phyloP scores from a whole-genome alignment of 1,140 invertebrate genomes.

The Zophobas morio region DNA sequence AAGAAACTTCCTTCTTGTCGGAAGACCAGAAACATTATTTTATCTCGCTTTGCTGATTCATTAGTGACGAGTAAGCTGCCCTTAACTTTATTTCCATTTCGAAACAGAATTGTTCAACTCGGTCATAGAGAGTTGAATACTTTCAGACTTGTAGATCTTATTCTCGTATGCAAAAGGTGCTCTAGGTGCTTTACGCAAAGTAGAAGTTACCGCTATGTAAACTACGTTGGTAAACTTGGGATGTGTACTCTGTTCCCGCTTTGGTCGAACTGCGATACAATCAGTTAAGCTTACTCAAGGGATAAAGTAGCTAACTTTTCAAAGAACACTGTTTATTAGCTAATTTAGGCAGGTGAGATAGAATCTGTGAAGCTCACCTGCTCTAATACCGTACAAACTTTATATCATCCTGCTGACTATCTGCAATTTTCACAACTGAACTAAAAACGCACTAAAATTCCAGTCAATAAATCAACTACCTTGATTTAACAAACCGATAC shows the following conservation, averaged over 20 bases:
- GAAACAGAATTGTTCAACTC: conserved; percentile 45
- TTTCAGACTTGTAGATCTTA: conserved; percentile 57
- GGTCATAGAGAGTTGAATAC: conserved; percentile 56
- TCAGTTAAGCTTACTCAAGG: conserved; percentile 53
- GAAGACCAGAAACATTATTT: conserved; percentile 7
- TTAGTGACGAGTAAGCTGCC: not conserved
- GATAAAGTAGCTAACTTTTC: conserved; percentile 52
- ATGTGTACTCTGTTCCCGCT: conserved; percentile 47
- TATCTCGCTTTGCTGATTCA: conserved; percentile 5
- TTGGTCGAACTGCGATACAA: conserved; percentile 54
- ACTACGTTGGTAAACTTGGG: conserved; percentile 55
- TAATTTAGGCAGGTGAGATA: conserved; percentile 53
- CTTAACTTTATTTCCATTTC: conserved; percentile 28
- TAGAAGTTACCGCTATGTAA: conserved; percentile 55
- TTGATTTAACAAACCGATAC: conserved; percentile 9
- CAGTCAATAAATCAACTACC: not conserved
- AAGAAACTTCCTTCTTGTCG: not conserved
- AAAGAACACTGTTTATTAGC: conserved; percentile 53
- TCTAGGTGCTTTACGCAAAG: conserved; percentile 56
- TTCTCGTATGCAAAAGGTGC: conserved; percentile 56
- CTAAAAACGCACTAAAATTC: conserved; percentile 9
- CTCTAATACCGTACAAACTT: conserved; percentile 35
- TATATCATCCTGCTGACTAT: conserved; percentile 31
- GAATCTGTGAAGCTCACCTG: conserved; percentile 49
- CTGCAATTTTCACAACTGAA: not conserved